Evolutionary conservation across 2,113 vertebrate species (phyloP).

Genomic region (Pycnonotus jocosus): DNA sequence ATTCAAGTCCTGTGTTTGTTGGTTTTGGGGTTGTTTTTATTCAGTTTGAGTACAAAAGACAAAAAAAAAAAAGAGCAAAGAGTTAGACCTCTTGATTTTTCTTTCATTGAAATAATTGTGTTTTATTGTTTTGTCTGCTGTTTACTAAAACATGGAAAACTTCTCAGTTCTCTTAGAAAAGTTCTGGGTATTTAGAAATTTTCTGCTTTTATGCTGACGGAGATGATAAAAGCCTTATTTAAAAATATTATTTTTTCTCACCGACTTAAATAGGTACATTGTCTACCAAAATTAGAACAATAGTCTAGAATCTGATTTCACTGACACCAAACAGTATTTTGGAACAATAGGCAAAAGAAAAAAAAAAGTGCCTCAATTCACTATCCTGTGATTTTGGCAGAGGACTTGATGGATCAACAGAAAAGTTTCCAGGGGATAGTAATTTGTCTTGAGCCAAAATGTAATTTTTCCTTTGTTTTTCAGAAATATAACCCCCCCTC

Average conservation of each 20-base stretch:
- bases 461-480: not conserved
- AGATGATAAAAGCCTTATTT: not conserved
- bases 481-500: not conserved
- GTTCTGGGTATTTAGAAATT: not conserved
- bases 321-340: not conserved
- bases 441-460: not conserved
- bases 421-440: rapidly evolving
- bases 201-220: not conserved
- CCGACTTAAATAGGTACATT: not conserved
- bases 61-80: not conserved
- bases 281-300: not conserved
- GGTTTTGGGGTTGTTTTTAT: not conserved
- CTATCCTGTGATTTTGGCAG: not conserved
- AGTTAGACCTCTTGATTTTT: not conserved
- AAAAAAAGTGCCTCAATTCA: not conserved
- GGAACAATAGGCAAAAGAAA: not conserved
- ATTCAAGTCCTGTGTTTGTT: not conserved
- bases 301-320: not conserved
- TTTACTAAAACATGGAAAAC: not conserved
- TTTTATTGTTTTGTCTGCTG: not conserved
- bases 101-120: not conserved
- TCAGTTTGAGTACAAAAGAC: not conserved
- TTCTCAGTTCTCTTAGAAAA: not conserved
- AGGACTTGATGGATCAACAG: not conserved
- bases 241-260: not conserved